These are phyloP conservation scores for Paramuricea clavata DNA, from an alignment of 92 coral and sea anemone genomes.

Conservation along the genomic window DNA sequence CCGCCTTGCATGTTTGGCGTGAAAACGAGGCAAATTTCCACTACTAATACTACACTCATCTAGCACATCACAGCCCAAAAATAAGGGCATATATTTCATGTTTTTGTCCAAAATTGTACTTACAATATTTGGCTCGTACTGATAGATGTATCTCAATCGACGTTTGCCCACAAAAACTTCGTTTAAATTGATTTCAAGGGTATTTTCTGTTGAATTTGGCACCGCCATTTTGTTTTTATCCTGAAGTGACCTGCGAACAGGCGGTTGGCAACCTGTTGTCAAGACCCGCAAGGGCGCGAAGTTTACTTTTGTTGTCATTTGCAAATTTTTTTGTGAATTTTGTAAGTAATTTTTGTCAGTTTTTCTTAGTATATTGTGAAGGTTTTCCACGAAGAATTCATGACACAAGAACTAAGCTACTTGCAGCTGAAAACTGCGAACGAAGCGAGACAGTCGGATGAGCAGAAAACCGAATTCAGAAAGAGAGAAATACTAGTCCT, in stretches of 20 bases:
- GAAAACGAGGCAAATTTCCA: constrained; percentile 88
- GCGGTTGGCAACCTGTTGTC: not conserved
- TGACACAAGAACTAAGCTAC: constrained; percentile 96
- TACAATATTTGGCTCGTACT: constrained; percentile 59
- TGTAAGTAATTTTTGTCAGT: constrained; percentile 1
- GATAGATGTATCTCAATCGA: constrained; percentile 78
- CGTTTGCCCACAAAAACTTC: constrained; percentile 73
- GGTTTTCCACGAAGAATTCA: constrained; percentile 7
- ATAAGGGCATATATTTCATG: constrained; percentile 69
- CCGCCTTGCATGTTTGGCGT: constrained; percentile 82
- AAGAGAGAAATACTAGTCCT: constrained; percentile 85
- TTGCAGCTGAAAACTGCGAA: constrained; percentile 98
- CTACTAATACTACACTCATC: constrained; percentile 75
- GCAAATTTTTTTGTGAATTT: constrained; percentile 1
- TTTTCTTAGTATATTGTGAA: not conserved
- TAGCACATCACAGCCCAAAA: constrained; percentile 90
- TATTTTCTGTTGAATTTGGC: not conserved
- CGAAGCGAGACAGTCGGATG: constrained; percentile 96
- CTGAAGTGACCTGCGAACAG: constrained; percentile 17
- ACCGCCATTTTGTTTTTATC: constrained; percentile 48
- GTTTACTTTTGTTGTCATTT: constrained; percentile 65
- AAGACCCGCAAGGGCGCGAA: constrained; percentile 59
- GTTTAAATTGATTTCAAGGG: constrained; percentile 59
- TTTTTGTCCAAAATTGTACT: constrained; percentile 23
- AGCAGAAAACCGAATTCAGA: constrained; percentile 79